Conservation (phyloP, 2,113 vertebrate genomes). For the Erpornis zantholeuca region DNA sequence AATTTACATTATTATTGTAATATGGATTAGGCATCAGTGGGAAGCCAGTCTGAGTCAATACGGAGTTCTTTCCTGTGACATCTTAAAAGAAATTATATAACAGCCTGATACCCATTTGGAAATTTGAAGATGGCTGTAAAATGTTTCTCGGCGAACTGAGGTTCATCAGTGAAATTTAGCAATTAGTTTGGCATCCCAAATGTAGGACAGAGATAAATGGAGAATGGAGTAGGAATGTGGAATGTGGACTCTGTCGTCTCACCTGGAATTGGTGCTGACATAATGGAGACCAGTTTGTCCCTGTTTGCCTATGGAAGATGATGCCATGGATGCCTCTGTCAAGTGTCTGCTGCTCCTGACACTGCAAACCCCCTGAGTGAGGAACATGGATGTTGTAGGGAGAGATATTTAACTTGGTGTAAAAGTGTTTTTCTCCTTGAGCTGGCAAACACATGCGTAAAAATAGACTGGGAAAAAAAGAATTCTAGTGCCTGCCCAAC, state of each 20-base stretch:
- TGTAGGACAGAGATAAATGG: background rate
- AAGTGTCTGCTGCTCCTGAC: background rate
- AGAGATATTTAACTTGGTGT: background rate
- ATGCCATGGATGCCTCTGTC: background rate
- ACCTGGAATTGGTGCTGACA: background rate
- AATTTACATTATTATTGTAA: constrained; percentile 49
- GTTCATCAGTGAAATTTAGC: background rate
- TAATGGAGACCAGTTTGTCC: background rate
- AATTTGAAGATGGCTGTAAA: background rate
- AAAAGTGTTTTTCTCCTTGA: constrained; percentile 20
- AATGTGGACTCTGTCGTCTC: background rate
- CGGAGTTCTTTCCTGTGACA: background rate
- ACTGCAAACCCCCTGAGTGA: background rate
- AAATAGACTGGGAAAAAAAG: constrained; percentile 5
- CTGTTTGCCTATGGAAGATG: background rate
- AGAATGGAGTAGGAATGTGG: background rate
- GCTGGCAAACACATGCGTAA: background rate
- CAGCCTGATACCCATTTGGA: background rate
- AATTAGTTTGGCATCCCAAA: background rate
- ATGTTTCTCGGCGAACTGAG: background rate
- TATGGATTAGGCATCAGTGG: constrained; percentile 50
- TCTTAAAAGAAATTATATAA: constrained; percentile 20
- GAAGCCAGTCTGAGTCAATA: background rate
- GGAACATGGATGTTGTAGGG: background rate
- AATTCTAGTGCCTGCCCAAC: constrained; percentile 30